Evolutionary conservation across 30 jellyfish, hydroid and myxozoan species (phyloP).

Genomic region (Aurelia sp.): DNA sequence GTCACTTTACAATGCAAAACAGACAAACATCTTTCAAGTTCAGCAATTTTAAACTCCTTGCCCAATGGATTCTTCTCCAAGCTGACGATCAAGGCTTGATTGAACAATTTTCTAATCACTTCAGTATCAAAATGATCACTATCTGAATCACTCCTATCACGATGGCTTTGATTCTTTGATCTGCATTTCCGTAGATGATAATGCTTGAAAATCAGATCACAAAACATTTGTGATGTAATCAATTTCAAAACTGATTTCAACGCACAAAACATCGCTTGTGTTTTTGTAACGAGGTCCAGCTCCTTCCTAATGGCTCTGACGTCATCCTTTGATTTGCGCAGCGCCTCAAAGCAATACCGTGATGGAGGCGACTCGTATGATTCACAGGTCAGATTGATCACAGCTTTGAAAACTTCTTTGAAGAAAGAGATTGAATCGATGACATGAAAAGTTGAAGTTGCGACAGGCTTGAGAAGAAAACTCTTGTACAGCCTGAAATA

Average conservation of each 20-base stretch:
- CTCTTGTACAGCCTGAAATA: conserved; percentile 47
- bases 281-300: conserved; percentile 12
- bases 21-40: conserved; percentile 43
- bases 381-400: conserved; percentile 8
- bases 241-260: conserved; percentile 36
- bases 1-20: conserved; percentile 20
- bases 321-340: conserved; percentile 3
- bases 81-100: conserved; percentile 23
- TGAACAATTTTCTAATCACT: conserved; percentile 16
- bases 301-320: conserved; percentile 16
- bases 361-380: conserved; percentile 2
- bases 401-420: conserved; percentile 19
- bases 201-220: conserved; percentile 48
- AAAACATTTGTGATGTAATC: conserved; percentile 46
- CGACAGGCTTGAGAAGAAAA: conserved; percentile 20
- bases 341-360: conserved; percentile 10
- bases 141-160: conserved; percentile 7
- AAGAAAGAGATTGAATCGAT: conserved; percentile 52
- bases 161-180: background rate
- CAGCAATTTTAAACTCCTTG: conserved; percentile 21
- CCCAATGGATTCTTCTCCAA: conserved; percentile 26
- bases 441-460: conserved; percentile 16
- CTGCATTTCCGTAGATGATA: conserved; percentile 42
- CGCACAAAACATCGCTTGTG: conserved; percentile 46
- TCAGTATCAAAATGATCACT: background rate